phyloP scores from a whole-genome alignment of 2,113 vertebrate species.

The Tetrao urogallus region DNA sequence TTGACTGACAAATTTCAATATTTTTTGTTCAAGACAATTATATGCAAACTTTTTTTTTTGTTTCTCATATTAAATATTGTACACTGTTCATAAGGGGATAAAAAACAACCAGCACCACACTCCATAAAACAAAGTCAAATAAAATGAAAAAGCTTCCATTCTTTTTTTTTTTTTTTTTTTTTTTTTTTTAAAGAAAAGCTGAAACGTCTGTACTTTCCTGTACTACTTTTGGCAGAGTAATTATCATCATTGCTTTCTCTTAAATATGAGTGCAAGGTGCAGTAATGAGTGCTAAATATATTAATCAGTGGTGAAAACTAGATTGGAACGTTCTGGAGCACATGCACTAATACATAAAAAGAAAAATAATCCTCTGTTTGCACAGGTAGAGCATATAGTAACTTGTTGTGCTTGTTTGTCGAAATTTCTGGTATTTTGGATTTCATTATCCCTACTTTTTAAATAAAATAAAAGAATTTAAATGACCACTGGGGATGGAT shows the following conservation, averaged over 20 bases:
- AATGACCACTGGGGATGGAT: slow-evolving; percentile 78
- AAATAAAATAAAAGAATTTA: slow-evolving; percentile 81
- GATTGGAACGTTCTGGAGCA: neutral
- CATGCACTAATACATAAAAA: neutral
- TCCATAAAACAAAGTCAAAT: neutral
- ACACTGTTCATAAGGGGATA: neutral
- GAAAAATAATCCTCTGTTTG: neutral
- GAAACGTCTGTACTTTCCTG: neutral
- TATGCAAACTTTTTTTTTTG: neutral
- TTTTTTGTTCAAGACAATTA: slow-evolving; percentile 7
- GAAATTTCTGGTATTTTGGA: slow-evolving; percentile 76
- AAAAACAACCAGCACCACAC: neutral
- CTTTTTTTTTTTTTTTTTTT: neutral
- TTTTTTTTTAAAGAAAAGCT: neutral
- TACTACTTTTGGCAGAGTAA: slow-evolving; percentile 20
- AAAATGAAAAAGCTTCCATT: neutral
- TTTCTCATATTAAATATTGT: neutral
- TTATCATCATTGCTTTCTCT: slow-evolving; percentile 14
- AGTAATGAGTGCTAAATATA: neutral
- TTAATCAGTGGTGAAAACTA: slow-evolving; percentile 16
- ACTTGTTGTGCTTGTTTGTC: slow-evolving; percentile 8
- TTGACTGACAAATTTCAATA: slow-evolving; percentile 22
- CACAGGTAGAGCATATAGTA: neutral
- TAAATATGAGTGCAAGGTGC: neutral
- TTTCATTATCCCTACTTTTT: slow-evolving; percentile 78